Evolutionary conservation across 2,113 vertebrate species (phyloP).

Genomic region (Phoenicopterus ruber): DNA sequence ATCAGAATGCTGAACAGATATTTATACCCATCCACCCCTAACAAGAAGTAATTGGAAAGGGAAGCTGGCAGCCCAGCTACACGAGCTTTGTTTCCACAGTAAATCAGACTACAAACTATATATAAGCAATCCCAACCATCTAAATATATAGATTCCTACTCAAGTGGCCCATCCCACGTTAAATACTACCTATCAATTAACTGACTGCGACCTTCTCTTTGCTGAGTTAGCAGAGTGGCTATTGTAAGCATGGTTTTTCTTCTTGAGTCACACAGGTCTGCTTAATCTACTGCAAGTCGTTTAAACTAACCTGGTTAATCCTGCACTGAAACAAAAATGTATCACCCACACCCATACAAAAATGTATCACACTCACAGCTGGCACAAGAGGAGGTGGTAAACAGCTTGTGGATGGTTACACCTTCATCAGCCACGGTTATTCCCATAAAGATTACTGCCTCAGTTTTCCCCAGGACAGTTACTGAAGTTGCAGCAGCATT

Average conservation of each 20-base stretch:
- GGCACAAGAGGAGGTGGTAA: not conserved
- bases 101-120: not conserved
- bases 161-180: not conserved
- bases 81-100: not conserved
- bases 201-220: not conserved
- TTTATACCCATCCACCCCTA: not conserved
- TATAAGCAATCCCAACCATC: not conserved
- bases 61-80: not conserved
- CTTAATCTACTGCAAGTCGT: not conserved
- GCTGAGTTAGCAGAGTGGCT: not conserved
- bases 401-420: not conserved
- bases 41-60: not conserved
- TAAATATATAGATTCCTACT: not conserved
- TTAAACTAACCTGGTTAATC: constrained; percentile 1
- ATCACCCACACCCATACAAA: not conserved
- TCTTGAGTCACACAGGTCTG: not conserved
- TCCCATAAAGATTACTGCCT: not conserved
- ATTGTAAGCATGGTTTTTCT: not conserved
- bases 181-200: not conserved
- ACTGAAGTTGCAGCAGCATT: not conserved
- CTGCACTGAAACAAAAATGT: not conserved
- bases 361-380: not conserved
- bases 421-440: not conserved
- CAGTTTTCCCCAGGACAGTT: not conserved
- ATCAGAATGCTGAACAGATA: not conserved